These are phyloP conservation scores for Ormyrus nitidulus DNA, from an alignment of 2,888 invertebrate genomes.

Conservation along the genomic window DNA sequence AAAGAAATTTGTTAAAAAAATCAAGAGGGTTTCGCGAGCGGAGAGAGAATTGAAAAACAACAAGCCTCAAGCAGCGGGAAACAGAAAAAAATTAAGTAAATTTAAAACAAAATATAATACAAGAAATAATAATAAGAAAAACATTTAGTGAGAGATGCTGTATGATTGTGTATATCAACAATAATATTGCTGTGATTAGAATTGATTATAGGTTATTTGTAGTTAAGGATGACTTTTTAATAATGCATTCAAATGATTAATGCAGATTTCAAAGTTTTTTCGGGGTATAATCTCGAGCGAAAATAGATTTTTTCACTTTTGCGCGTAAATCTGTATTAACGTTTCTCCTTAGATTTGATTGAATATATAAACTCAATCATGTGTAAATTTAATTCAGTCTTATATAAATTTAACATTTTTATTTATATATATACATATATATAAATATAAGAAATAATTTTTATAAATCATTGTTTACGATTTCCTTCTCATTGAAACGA, in stretches of 20 bases:
- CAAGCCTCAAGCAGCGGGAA: slow-evolving; percentile 44
- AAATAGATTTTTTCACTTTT: slow-evolving; percentile 42
- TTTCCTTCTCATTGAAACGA: too few species aligned
- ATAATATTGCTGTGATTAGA: slow-evolving; percentile 76
- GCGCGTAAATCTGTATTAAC: not conserved
- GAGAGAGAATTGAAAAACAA: slow-evolving; percentile 33
- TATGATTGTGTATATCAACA: slow-evolving; percentile 76
- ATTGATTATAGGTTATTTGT: slow-evolving; percentile 72
- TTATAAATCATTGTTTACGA: too few species aligned
- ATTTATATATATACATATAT: too few species aligned
- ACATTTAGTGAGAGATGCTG: slow-evolving; percentile 73
- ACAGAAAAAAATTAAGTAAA: slow-evolving; percentile 47
- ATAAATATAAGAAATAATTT: too few species aligned
- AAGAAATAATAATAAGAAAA: slow-evolving; percentile 60
- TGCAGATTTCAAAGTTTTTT: slow-evolving; percentile 53
- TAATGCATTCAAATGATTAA: slow-evolving; percentile 62
- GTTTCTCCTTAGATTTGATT: slow-evolving; percentile 6
- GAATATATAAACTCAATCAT: not conserved
- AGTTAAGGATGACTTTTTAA: slow-evolving; percentile 72
- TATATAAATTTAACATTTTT: too few species aligned
- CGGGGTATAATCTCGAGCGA: slow-evolving; percentile 46
- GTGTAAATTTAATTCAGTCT: too few species aligned
- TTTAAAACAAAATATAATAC: slow-evolving; percentile 55
- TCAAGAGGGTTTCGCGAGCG: slow-evolving; percentile 44
- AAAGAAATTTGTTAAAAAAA: slow-evolving; percentile 20